These are phyloP conservation scores for Sabatieria punctata DNA, from an alignment of 2,888 invertebrate genomes.

Conservation along the genomic window DNA sequence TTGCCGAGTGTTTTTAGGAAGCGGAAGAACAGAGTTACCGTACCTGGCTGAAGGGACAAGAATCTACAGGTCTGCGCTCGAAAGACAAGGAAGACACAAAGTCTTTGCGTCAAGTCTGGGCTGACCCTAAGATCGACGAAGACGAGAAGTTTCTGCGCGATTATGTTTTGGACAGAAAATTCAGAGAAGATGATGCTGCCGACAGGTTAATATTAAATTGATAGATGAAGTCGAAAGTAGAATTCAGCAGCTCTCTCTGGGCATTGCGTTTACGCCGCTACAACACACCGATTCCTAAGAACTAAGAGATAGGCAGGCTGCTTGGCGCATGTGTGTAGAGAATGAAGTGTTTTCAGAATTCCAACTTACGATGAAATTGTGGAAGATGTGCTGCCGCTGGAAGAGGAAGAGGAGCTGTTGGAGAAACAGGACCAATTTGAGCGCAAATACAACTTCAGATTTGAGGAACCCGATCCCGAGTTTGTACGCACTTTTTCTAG, in stretches of 20 bases:
- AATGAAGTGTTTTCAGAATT: slow-evolving; percentile 20
- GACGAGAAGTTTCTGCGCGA: slow-evolving; percentile 77
- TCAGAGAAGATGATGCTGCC: slow-evolving; percentile 29
- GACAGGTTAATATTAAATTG: not conserved
- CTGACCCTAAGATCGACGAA: slow-evolving; percentile 56
- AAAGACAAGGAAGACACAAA: not conserved
- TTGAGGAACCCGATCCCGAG: slow-evolving; percentile 84
- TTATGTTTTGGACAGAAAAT: slow-evolving; percentile 70
- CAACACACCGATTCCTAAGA: too few relatives aligned
- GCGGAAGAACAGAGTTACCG: slow-evolving; percentile 47
- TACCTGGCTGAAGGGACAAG: slow-evolving; percentile 56
- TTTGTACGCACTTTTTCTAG: slow-evolving; percentile 35
- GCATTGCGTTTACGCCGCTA: too few relatives aligned
- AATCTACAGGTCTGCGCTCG: slow-evolving; percentile 6
- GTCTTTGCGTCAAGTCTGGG: slow-evolving; percentile 43
- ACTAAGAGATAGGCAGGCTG: too few relatives aligned
- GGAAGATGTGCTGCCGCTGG: slow-evolving; percentile 44
- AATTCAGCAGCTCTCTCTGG: too few relatives aligned
- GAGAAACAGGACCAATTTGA: slow-evolving; percentile 77
- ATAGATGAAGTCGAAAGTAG: too few relatives aligned
- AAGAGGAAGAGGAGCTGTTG: slow-evolving; percentile 55
- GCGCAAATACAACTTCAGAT: slow-evolving; percentile 82
- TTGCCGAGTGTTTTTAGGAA: slow-evolving; percentile 13
- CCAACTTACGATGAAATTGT: slow-evolving; percentile 48
- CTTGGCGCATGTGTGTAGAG: too few relatives aligned